Percentiles rank a stretch among this genome's conserved stretches.
Evolutionary conservation across 2,113 vertebrate species (phyloP).

Genomic region (chimpanzee (Pan troglodytes)): DNA sequence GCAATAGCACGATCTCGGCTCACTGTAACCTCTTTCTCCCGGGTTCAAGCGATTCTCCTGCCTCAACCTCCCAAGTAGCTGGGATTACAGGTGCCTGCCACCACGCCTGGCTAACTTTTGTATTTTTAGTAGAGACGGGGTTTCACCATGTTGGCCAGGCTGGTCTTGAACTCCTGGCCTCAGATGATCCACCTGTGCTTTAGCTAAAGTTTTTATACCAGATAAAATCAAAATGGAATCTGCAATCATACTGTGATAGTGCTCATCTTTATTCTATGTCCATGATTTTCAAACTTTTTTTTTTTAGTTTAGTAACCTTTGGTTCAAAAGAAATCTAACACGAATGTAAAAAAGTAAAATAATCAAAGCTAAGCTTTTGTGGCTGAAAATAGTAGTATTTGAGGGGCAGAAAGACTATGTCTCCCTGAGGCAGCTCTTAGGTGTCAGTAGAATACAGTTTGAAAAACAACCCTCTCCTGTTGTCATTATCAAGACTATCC

Average conservation of each 20-base stretch:
- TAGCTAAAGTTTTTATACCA: background rate
- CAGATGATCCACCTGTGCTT: background rate
- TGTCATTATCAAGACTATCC: too few relatives aligned
- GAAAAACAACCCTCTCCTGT: background rate
- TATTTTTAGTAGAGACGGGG: too few relatives aligned
- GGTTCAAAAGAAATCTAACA: background rate
- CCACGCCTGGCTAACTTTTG: too few relatives aligned
- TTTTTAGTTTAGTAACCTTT: background rate
- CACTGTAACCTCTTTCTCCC: too few relatives aligned
- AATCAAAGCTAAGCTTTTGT: background rate
- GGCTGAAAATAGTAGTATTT: background rate
- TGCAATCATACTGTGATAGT: background rate
- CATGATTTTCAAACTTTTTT: background rate
- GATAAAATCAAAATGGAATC: background rate
- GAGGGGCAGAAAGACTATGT: background rate
- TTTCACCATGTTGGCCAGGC: too few relatives aligned
- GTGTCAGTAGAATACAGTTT: background rate
- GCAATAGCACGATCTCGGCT: too few relatives aligned
- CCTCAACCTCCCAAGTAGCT: too few relatives aligned
- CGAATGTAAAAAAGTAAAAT: background rate
- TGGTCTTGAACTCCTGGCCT: too few relatives aligned
- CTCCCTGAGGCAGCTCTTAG: background rate
- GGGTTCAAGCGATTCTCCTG: too few relatives aligned
- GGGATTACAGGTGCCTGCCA: too few relatives aligned
- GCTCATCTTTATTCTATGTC: background rate